Evolutionary conservation across 2,113 vertebrate genomes (phyloP), one percentile per base, ranked within the genome.

Genomic region (Sula dactylatra): DNA sequence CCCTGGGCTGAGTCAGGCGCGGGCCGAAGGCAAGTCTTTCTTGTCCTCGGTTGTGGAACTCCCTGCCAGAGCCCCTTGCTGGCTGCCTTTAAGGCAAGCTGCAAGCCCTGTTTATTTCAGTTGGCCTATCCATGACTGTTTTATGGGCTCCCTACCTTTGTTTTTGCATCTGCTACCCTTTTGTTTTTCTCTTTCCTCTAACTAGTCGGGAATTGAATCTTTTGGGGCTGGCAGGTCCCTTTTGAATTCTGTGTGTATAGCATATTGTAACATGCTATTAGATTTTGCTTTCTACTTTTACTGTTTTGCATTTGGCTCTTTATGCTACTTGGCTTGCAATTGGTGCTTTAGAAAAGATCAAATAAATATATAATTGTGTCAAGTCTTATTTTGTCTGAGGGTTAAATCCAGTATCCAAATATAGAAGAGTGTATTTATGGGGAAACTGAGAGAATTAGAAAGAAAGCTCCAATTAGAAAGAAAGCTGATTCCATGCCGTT

Each of bases 81-180:
- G 97, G 89, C 94, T 98, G 97, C 95, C 97, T 97, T 88, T 90
- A 96, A 97, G 97, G 96, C 97, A 97, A 94, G 94, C 96, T 97
- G 93, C 94, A 93, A 97, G 96, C 94, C 96, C 96, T 97, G 94
- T 97, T 97, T 97, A 95, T 97, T 97, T 97, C 97, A 79, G 91
- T 95, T 98, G 96, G 97, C 97, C 96, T 97, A 93, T 96, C 93
- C 94, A 94, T 97, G 95, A 89, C 97, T 97, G 97, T 96, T 97
- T 98, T 97, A 97, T 97, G 97, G 95, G 95, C 96, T 96, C 95
- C 97, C 97, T 97, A 97, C 94, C 95, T 97, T 98, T 97, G 97
- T 95, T 97, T 97, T 97, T 97, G 96, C 97, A 98, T 97, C 96
- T 97, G 97, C 96, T 97, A 93, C 94, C 94, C 97, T 97, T 97